phyloP scores from a whole-genome alignment of 2,888 invertebrate species.

The Neoitamus cyanurus region DNA sequence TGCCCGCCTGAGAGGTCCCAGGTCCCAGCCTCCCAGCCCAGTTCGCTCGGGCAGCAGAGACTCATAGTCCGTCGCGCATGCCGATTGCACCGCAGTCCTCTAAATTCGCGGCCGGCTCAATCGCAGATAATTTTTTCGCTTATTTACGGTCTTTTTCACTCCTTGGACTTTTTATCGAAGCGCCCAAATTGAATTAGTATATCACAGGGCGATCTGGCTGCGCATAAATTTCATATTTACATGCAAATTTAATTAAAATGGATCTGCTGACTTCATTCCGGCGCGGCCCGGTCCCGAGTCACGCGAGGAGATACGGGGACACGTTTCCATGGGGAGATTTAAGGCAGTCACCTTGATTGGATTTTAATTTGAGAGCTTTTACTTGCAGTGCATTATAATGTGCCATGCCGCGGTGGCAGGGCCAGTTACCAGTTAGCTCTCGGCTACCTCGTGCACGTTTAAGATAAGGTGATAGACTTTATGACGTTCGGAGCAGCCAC shows the following conservation, averaged over 20 bases:
- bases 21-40: too few relatives aligned
- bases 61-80: background rate
- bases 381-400: background rate
- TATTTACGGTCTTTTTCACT: slow-evolving; percentile 2
- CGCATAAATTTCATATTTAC: slow-evolving; percentile 58
- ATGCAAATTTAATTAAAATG: slow-evolving; percentile 58
- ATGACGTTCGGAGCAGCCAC: background rate
- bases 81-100: background rate
- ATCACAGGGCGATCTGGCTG: slow-evolving; percentile 55
- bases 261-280: slow-evolving; percentile 36
- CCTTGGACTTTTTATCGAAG: slow-evolving; percentile 46
- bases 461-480: slow-evolving; percentile 27
- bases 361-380: slow-evolving; percentile 44
- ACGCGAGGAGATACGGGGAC: slow-evolving; percentile 49
- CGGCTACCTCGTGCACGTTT: slow-evolving; percentile 19
- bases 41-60: too few relatives aligned
- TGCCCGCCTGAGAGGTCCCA: background rate
- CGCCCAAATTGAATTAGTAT: slow-evolving; percentile 56
- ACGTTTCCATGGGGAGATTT: slow-evolving; percentile 33
- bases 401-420: background rate
- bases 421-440: background rate
- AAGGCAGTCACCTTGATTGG: slow-evolving; percentile 38
- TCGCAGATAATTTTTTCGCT: slow-evolving; percentile 18
- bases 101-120: background rate
- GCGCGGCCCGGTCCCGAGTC: slow-evolving; percentile 22